phyloP scores from a whole-genome alignment of 1,140 invertebrate genomes.

The Trachelipus rathkii region DNA sequence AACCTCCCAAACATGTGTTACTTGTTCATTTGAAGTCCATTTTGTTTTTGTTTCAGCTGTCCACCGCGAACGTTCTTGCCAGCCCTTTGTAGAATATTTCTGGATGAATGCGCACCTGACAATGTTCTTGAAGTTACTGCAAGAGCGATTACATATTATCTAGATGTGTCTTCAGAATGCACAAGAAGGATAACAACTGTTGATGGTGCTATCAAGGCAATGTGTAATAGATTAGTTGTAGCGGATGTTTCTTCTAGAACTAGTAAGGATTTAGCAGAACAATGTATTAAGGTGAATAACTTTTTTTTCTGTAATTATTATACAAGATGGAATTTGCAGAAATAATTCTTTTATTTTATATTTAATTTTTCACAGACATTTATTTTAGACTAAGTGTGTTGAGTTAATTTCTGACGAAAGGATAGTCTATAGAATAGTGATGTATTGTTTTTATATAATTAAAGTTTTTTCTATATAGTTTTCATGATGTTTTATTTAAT shows the following conservation, averaged over 20 bases:
- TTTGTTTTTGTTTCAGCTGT: too few species aligned
- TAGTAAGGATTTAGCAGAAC: slow-evolving; percentile 94
- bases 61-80: slow-evolving; percentile 96
- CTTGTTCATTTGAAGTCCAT: too few species aligned
- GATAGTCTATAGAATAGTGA: slow-evolving; percentile 9
- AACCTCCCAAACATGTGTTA: too few species aligned
- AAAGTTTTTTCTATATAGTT: slow-evolving; percentile 8
- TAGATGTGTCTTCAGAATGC: slow-evolving; percentile 98
- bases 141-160: slow-evolving; percentile 95
- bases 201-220: slow-evolving; percentile 91
- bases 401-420: background rate
- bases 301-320: background rate
- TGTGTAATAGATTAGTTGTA: slow-evolving; percentile 88
- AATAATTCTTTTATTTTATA: too few species aligned
- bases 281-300: slow-evolving; percentile 86
- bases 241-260: slow-evolving; percentile 86
- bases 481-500: slow-evolving; percentile 25
- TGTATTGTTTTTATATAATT: slow-evolving; percentile 22
- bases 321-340: too few species aligned
- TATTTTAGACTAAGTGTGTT: too few species aligned
- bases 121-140: slow-evolving; percentile 86
- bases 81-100: slow-evolving; percentile 95
- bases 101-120: slow-evolving; percentile 95
- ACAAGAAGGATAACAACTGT: slow-evolving; percentile 95
- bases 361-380: too few species aligned